A percentile compares a stretch with the other conserved stretches of the same genome.
These are phyloP conservation scores for Ophion costatus DNA, from an alignment of 2,888 invertebrate genomes.

Conservation along the genomic window DNA sequence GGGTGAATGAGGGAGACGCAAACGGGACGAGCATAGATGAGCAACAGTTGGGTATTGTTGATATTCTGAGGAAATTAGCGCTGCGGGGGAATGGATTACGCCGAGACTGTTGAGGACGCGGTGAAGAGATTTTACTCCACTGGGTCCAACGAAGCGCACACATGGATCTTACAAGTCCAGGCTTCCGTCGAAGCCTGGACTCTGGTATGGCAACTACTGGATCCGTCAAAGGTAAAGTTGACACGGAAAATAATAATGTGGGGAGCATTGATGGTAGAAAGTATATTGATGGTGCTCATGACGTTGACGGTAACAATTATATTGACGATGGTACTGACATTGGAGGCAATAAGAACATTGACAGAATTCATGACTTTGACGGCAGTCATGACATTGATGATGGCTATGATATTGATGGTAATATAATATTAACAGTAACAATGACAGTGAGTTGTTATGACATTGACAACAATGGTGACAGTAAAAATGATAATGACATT, in stretches of 20 bases:
- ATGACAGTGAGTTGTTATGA: too few species aligned
- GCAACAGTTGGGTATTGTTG: background rate
- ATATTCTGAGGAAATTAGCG: background rate
- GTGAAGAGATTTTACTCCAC: conserved; percentile 85
- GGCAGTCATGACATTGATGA: too few species aligned
- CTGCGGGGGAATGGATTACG: conserved; percentile 77
- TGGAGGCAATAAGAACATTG: too few species aligned
- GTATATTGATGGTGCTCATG: too few species aligned
- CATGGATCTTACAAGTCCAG: conserved; percentile 94
- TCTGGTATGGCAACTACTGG: conserved; percentile 95
- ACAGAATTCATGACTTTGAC: too few species aligned
- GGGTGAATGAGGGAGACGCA: background rate
- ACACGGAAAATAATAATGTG: background rate
- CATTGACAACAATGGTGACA: too few species aligned
- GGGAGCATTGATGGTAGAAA: background rate
- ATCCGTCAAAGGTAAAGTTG: conserved; percentile 89
- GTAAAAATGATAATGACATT: too few species aligned
- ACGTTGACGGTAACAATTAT: too few species aligned
- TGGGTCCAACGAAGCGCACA: conserved; percentile 91
- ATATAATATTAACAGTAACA: too few species aligned
- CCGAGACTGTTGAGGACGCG: conserved; percentile 82
- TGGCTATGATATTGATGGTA: too few species aligned
- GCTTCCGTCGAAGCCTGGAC: conserved; percentile 95
- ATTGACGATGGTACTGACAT: too few species aligned
- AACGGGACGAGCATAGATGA: background rate